A percentile compares a stretch with the other conserved stretches of the same genome.
Conservation (phyloP, 2,113 vertebrate genomes). For the Anthoscopus minutus region DNA sequence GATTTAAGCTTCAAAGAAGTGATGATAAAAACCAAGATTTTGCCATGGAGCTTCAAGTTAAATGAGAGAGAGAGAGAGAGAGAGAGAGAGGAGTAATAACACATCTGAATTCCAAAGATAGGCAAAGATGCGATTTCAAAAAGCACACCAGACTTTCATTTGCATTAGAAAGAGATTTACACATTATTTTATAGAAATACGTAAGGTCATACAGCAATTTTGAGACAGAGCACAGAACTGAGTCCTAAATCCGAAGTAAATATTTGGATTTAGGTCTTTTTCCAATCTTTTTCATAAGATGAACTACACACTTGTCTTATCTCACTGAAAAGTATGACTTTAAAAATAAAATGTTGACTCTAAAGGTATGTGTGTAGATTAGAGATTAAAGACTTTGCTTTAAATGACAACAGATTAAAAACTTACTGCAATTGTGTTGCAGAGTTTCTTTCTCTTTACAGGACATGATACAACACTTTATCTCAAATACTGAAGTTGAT, state of each 20-base stretch:
- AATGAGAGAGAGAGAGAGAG: neutral
- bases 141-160: neutral
- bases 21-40: too few species aligned
- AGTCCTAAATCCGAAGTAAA: neutral
- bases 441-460: neutral
- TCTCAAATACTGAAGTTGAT: neutral
- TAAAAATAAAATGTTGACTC: neutral
- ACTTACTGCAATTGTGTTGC: neutral
- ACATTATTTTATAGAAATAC: neutral
- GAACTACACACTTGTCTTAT: neutral
- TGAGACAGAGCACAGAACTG: neutral
- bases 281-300: neutral
- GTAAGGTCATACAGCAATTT: neutral
- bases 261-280: too few species aligned
- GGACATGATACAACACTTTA: neutral
- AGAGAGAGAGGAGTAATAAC: neutral
- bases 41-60: too few species aligned
- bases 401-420: neutral
- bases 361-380: neutral
- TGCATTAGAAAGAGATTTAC: neutral
- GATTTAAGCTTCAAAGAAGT: too few species aligned
- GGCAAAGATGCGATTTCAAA: neutral
- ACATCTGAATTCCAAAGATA: neutral
- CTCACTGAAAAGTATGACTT: neutral
- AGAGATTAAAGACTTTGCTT: neutral